These are phyloP conservation scores for Hemitrygon akajei DNA, from an alignment of 2,797 vertebrate species.

Conservation along the genomic window DNA sequence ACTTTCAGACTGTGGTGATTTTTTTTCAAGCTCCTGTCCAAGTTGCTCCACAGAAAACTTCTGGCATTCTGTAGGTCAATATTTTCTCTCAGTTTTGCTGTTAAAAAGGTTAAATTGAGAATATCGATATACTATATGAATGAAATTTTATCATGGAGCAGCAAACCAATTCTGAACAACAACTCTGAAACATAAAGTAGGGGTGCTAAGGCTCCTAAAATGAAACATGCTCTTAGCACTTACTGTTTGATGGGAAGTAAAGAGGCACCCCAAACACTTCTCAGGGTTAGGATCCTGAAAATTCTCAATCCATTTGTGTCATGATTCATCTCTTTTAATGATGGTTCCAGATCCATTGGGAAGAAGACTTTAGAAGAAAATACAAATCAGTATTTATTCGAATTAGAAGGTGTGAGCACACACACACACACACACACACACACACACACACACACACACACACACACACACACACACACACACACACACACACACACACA, in stretches of 20 bases:
- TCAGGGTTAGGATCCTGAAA: neutral
- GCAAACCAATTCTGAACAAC: neutral
- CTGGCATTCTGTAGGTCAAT: neutral
- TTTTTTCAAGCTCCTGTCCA: neutral
- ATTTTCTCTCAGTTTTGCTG: neutral
- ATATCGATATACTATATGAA: neutral
- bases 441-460: neutral
- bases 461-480: neutral
- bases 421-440: neutral
- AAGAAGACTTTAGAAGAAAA: neutral
- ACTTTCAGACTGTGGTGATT: neutral
- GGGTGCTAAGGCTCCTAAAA: neutral
- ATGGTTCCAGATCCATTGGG: neutral
- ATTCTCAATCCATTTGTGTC: neutral
- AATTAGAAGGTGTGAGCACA: neutral
- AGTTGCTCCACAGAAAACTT: neutral
- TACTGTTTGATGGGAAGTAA: neutral
- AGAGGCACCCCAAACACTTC: neutral
- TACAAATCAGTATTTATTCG: neutral
- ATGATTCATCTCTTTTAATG: neutral
- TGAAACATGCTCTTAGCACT: neutral
- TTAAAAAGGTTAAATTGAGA: neutral
- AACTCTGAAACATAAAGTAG: neutral
- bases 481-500: no score
- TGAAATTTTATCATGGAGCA: neutral